Evolutionary conservation across 2,888 invertebrate genomes (phyloP).

Genomic region (Macaria notata): DNA sequence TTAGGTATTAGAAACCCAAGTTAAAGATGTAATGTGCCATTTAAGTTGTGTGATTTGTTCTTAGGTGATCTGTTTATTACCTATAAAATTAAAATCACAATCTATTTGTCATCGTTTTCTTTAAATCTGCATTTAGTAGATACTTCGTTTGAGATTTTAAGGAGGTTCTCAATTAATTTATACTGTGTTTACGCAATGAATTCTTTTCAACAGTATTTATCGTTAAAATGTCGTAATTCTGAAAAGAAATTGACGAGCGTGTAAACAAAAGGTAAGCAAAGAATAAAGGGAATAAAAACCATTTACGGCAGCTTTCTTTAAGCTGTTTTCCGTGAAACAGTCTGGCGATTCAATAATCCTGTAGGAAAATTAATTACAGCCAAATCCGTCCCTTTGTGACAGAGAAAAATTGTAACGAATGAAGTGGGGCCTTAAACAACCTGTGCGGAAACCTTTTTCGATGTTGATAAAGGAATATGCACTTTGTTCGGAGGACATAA

Average conservation of each 20-base stretch:
- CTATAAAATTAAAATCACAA: no score
- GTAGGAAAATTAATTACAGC: slow-evolving; percentile 69
- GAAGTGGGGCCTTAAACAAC: slow-evolving; percentile 62
- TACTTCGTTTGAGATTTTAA: not conserved
- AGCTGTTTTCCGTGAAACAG: slow-evolving; percentile 28
- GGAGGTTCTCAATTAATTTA: not conserved
- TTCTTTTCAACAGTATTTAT: no score
- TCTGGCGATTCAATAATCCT: slow-evolving; percentile 58
- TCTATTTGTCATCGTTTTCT: no score
- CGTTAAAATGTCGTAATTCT: no score
- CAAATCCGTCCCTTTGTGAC: slow-evolving; percentile 74
- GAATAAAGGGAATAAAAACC: not conserved
- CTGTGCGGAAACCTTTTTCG: slow-evolving; percentile 52
- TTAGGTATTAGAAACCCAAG: not conserved
- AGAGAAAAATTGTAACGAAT: slow-evolving; percentile 79
- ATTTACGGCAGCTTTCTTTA: slow-evolving; percentile 12
- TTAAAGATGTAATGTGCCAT: not conserved
- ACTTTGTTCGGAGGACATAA: slow-evolving; percentile 28
- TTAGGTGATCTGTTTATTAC: no score
- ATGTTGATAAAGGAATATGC: slow-evolving; percentile 25
- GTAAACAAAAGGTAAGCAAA: not conserved
- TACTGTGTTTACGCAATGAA: not conserved
- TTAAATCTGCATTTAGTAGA: no score
- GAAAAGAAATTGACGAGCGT: no score
- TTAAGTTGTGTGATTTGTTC: not conserved